phyloP scores from a whole-genome alignment of 2,888 invertebrate species.

The Polyommatus icarus region DNA sequence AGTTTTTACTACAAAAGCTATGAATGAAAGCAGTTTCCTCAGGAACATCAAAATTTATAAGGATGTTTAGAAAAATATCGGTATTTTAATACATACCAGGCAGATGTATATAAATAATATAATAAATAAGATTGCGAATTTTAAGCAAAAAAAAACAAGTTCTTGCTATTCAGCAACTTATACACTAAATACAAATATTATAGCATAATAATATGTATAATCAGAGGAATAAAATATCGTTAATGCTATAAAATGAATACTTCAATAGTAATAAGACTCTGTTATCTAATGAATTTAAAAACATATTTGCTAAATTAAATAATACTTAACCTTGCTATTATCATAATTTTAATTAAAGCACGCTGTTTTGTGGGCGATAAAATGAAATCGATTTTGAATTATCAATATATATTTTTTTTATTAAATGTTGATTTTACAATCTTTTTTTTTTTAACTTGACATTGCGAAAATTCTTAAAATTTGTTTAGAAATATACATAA shows the following conservation, averaged over 20 bases:
- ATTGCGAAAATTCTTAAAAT: background rate
- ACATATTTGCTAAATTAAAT: background rate
- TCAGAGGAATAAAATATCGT: background rate
- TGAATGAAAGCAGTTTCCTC: background rate
- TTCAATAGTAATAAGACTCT: background rate
- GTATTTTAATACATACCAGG: background rate
- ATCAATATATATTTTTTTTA: background rate
- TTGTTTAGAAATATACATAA: too few relatives aligned
- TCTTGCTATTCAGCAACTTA: background rate
- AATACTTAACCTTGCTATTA: background rate
- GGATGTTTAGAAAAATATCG: background rate
- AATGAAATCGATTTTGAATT: background rate
- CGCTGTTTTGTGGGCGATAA: background rate
- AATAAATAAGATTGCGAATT: background rate
- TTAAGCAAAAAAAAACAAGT: constrained; percentile 1
- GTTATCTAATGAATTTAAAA: background rate
- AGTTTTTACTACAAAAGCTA: background rate
- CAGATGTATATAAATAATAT: background rate
- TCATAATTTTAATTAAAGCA: background rate
- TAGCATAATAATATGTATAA: background rate
- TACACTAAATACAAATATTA: background rate
- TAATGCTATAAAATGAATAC: background rate
- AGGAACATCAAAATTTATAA: background rate
- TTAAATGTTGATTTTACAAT: background rate
- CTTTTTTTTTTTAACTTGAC: background rate